Evolutionary conservation across 2,113 vertebrate species (phyloP).

Genomic region (Mixornis gularis): DNA sequence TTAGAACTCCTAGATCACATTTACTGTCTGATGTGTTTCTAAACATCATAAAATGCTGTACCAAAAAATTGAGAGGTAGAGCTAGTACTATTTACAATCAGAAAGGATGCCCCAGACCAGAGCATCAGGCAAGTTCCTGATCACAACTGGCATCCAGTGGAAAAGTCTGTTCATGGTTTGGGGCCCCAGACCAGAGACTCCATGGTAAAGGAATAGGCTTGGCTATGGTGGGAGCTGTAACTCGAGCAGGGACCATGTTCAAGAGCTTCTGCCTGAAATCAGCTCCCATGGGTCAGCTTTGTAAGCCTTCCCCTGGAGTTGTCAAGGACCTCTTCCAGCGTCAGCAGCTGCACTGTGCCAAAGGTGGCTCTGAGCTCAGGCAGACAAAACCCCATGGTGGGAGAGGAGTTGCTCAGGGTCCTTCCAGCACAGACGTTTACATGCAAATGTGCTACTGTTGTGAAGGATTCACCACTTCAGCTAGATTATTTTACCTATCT

Average conservation of each 20-base stretch:
- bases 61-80: not conserved
- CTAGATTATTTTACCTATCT: not conserved
- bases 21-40: not conserved
- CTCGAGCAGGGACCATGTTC: not conserved
- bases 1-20: not conserved
- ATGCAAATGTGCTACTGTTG: not conserved
- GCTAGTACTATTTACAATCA: not conserved
- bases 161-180: fast-evolving
- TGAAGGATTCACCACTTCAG: not conserved
- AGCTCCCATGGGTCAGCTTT: not conserved
- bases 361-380: not conserved
- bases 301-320: not conserved
- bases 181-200: not conserved
- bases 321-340: not conserved
- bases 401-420: not conserved
- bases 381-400: not conserved
- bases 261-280: not conserved
- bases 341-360: not conserved
- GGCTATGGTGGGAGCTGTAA: not conserved
- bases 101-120: not conserved
- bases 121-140: not conserved
- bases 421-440: not conserved
- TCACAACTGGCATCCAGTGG: not conserved
- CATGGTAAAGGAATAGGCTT: not conserved
- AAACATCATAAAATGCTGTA: not conserved